Evolutionary conservation across 2,113 vertebrate species (phyloP), one percentile per base, ranked within the genome.

Genomic region (Ceyx cyanopectus): DNA sequence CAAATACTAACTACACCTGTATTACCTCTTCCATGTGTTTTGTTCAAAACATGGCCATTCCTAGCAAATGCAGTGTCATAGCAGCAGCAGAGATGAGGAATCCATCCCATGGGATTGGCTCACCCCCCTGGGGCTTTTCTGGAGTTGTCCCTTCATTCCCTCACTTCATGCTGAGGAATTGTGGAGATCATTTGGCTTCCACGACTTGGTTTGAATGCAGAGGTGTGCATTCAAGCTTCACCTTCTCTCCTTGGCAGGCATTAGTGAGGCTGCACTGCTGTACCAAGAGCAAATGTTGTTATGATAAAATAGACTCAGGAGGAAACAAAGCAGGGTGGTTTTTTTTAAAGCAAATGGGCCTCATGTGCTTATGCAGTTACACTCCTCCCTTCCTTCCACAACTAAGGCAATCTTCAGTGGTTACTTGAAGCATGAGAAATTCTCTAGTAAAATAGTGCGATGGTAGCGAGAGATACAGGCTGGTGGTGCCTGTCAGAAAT

Each of bases 301-400:
- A 56, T 95, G 89, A 92, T 96, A 95, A 95, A 95, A 81, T 69
- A 91, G 89, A 80, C 72, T 67, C 2, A 92, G 92, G 84, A 96
- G 93, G 91, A 97, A 96, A 96, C 85, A 96, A 92, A 92, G 92
- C 89, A 92, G 54, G 81, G 8, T 37, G 37, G 0, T 24, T 89
- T 68, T 67, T 93, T 92, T 92, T 53, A 96, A 95, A 96, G 79
- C 93, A 94, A 76, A 78, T 27, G 81, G 79, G 61, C 89, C 91
- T 97, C 27, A 12, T 63, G 66, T 79, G 91, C 93, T 87, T 85
- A 14, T 70, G 53, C 80, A 83, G 20, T 77, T 93, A 48, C 24
- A 81, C 94, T 91, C 94, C 95, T 93, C 89, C 87, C 89, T 93
- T 87, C 67, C 90, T 94, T 32, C 23, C 89, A 80, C 56, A 85